Base-by-base conservation (phyloP, 2,113 vertebrate genomes). In the Hystrix cristata region DNA sequence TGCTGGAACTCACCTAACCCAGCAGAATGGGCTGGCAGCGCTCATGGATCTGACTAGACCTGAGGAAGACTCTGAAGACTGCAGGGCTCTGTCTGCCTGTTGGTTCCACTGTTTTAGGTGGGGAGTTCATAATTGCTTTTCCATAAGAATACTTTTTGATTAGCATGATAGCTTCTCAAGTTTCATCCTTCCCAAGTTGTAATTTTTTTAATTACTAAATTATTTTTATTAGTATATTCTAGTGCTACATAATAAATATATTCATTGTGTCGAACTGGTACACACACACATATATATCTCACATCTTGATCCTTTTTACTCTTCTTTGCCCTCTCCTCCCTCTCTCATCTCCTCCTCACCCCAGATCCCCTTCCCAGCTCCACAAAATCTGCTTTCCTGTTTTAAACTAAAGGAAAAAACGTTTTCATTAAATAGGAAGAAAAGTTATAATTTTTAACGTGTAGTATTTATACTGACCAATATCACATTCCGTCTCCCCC, bases 81-180 rank as follows among this genome's bases (percentile, higher is more conserved):
- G 10, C 46, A 12, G 21, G 27, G 51, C 38, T 59, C 15, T 81
- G 82, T 59, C 78, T 84, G 82, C 25, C 65, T 76, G 23, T 48
- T 14, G n/a, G 34, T 48, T 69, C 25, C 38, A 27, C 3, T 79
- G 80, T 43, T 95, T 96, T 55, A 94, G 88, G 43, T 80, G 57
- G 21, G 34, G 78, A 74, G 91, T 38, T 96, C 60, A 92, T 46
- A 97, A 95, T 34, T 90, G 83, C 16, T 51, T 85, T 97, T 92
- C 94, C 90, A 69, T 71, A 82, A 38, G 84, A 98, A 57, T 74
- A 60, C 74, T 96, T 46, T 3, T 0, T 91, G 93, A 85, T 76
- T 76, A 94, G 87, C 46, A 92, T 84, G 93, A 94, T 18, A 94
- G 92, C 85, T 95, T 98, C 97, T 87, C 97, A 97, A 94, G 71